Percentiles rank a stretch among this genome's conserved stretches.
Conservation (phyloP, 2,797 vertebrate genomes). For the Pogonophryne albipinna region DNA sequence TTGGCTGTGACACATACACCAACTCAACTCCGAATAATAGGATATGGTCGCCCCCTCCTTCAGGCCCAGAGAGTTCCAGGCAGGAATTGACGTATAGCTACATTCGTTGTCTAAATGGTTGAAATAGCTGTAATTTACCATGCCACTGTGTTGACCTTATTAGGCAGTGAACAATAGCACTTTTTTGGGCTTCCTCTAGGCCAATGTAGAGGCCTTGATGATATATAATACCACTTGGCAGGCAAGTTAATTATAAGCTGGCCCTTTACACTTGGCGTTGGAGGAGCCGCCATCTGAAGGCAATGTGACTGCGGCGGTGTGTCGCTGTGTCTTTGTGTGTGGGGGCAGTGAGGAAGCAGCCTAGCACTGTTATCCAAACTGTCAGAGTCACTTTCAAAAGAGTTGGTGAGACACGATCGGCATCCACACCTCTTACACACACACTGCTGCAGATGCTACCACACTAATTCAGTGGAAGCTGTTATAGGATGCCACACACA, state of each 20-base stretch:
- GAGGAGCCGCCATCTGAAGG: conserved; percentile 83
- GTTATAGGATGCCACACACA: conserved; percentile 12
- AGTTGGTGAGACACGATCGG: conserved; percentile 70
- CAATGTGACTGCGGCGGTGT: conserved; percentile 50
- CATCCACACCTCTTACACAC: conserved; percentile 59
- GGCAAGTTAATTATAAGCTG: conserved; percentile 94
- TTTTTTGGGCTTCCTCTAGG: conserved; percentile 87
- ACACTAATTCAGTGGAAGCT: conserved; percentile 30
- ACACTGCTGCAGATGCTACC: conserved; percentile 54
- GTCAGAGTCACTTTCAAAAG: conserved; percentile 88
- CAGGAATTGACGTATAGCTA: conserved; percentile 79
- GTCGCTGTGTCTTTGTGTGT: conserved; percentile 52
- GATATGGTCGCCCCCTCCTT: conserved; percentile 15
- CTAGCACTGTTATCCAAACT: conserved; percentile 87
- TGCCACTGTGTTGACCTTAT: conserved; percentile 91
- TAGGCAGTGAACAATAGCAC: conserved; percentile 86
- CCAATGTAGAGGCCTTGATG: conserved; percentile 83
- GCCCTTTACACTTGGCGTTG: conserved; percentile 82
- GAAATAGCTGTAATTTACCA: conserved; percentile 91
- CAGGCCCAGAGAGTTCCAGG: conserved; percentile 33
- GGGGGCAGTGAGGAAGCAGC: conserved; percentile 70
- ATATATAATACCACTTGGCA: conserved; percentile 93
- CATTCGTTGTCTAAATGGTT: conserved; percentile 79
- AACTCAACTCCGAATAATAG: conserved; percentile 6
- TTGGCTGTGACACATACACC: background rate